phyloP scores from a whole-genome alignment of 2,113 vertebrate genomes.

The Empidonax traillii region DNA sequence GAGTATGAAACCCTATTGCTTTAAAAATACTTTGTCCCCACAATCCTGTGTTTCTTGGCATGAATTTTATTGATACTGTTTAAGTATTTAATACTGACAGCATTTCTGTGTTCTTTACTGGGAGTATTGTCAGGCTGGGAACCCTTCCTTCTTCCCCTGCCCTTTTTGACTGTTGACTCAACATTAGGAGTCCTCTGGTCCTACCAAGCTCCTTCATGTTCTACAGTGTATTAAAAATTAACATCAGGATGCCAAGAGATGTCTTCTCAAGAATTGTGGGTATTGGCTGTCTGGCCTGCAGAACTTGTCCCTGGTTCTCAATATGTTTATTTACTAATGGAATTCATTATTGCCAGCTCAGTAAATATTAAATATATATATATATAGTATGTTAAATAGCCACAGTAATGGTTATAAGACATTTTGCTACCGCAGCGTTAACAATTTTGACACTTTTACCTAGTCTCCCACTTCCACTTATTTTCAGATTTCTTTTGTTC shows the following conservation, averaged over 20 bases:
- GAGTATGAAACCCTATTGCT: not conserved
- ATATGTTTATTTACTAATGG: not conserved
- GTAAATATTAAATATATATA: not conserved
- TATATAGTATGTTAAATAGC: not conserved
- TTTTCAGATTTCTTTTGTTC: not conserved
- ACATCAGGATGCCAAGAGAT: not conserved
- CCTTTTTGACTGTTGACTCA: not conserved
- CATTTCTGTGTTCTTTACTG: not conserved
- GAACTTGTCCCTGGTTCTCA: not conserved
- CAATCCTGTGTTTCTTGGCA: not conserved
- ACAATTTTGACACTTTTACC: not conserved
- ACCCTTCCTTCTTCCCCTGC: not conserved
- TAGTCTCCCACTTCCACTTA: not conserved
- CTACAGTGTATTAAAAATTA: not conserved
- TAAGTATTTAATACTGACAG: not conserved
- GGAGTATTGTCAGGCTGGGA: not conserved
- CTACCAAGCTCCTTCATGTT: not conserved
- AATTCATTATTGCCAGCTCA: not conserved
- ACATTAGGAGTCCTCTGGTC: not conserved
- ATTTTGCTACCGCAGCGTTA: not conserved
- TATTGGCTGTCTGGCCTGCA: not conserved
- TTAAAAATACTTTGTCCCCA: not conserved
- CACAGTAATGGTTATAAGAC: not conserved
- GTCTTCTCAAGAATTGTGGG: not conserved
- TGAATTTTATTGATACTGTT: not conserved